Base-by-base conservation (phyloP, 2,888 invertebrate genomes). In the Hybos culiciformis region DNA sequence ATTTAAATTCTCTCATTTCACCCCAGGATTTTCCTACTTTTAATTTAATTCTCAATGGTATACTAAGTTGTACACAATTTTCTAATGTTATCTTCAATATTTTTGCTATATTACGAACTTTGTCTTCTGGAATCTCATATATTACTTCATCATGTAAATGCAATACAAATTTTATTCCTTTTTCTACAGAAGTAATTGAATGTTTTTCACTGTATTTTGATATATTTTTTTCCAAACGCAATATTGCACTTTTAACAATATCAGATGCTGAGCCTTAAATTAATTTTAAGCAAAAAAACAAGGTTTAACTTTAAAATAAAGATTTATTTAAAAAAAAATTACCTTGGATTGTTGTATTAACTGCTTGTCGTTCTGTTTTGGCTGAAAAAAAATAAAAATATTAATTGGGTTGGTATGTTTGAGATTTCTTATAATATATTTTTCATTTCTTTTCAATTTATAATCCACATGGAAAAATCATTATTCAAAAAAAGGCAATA, bases 211-310 rank as follows among this genome's bases (percentile, higher is more conserved):
- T 49, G 74, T 55, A 62, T 51, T 55, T 69, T 41, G 50, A 63
- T 49, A 54, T 79, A 60, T 58, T 70, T 11, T 69, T 63, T 52
- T 91, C 81, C 54, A 94, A 77, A 39, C 72, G 70, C 21, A 87
- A 72, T 80, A 96, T 88, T 1, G 94, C 92, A 44, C 73, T 77
- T 66, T 98, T 98, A 0, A 87, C 83, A 36, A 98, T 78, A 66
- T 98, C 97, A 0, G 96, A 91, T 0, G 96, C 97, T 0, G 96
- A 92, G 1, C 96, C 97, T n/a, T n/a, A n/a, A n/a, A n/a, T n/a
- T n/a, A n/a, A n/a, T n/a, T n/a, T n/a, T n/a, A n/a, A n/a, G n/a
- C n/a, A n/a, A n/a, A n/a, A n/a, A n/a, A n/a, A n/a, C n/a, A n/a
- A n/a, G n/a, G n/a, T n/a, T n/a, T n/a, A n/a, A n/a, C n/a, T n/a